A percentile compares a stretch with the other conserved stretches of the same genome.
Conservation (phyloP, 2,797 vertebrate genomes). For the Enteromius fasciolatus region DNA sequence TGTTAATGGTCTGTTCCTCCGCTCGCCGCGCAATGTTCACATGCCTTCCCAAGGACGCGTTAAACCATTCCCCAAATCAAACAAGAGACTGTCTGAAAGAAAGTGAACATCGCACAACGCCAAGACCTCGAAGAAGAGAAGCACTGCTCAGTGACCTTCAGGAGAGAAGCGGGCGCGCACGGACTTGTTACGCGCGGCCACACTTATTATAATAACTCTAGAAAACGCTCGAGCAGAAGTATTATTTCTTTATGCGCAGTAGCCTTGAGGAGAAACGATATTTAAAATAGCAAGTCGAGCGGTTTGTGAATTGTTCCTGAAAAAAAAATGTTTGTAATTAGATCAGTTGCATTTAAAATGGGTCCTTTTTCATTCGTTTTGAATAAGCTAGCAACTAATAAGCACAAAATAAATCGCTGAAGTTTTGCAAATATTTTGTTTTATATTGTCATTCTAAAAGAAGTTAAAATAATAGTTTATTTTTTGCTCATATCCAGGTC, state of each 20-base stretch:
- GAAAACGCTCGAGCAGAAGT: not conserved
- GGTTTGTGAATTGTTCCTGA: not conserved
- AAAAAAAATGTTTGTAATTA: too few species aligned
- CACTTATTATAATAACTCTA: not conserved
- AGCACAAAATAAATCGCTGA: not conserved
- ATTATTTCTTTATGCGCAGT: not conserved
- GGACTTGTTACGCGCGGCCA: not conserved
- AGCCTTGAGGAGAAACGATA: not conserved
- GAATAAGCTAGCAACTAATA: not conserved
- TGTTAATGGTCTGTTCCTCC: constrained; percentile 31
- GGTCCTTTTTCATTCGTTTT: not conserved
- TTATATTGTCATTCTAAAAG: not conserved
- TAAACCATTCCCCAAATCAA: constrained; percentile 18
- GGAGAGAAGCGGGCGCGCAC: too few species aligned
- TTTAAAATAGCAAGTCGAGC: not conserved
- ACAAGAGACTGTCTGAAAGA: not conserved
- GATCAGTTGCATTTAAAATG: not conserved
- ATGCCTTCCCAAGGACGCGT: constrained; percentile 29
- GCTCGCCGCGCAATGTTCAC: constrained; percentile 7
- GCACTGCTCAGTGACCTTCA: not conserved
- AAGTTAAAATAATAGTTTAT: not conserved
- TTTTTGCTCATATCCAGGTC: not conserved
- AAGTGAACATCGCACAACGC: not conserved
- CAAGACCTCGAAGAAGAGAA: too few species aligned
- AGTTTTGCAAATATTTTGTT: not conserved